These are phyloP conservation scores for Zoroaster sp. DNA, from an alignment of 53 echinoderm and acorn worm genomes.

Conservation along the genomic window DNA sequence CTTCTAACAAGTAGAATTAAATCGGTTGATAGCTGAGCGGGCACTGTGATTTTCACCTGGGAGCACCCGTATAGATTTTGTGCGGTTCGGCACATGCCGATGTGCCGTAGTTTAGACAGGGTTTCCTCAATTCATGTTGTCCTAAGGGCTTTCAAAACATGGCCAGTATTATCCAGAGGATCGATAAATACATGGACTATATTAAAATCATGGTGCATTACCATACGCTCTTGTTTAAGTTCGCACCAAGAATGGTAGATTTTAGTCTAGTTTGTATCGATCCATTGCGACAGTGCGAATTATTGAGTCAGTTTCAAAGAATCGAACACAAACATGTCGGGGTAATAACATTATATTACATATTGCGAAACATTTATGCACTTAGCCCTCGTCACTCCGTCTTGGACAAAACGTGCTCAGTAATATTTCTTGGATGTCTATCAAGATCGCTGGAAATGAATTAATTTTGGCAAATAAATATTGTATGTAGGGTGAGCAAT, in stretches of 20 bases:
- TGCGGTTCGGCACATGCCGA: background rate
- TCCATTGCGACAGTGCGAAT: background rate
- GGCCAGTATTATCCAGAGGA: background rate
- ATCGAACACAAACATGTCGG: background rate
- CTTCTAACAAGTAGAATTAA: background rate
- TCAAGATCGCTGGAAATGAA: background rate
- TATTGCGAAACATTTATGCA: background rate
- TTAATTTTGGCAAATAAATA: background rate
- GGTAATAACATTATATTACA: background rate
- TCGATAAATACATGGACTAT: slow-evolving; percentile 13
- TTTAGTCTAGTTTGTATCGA: background rate
- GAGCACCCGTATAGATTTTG: background rate
- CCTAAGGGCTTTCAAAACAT: slow-evolving; percentile 19
- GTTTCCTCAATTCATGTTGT: background rate
- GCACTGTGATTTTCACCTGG: background rate
- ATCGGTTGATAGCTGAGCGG: background rate
- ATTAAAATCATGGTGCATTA: slow-evolving; percentile 21
- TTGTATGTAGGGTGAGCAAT: background rate
- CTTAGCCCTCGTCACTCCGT: background rate
- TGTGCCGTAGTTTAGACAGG: background rate
- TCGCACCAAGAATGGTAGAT: background rate
- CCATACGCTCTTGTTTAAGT: slow-evolving; percentile 11
- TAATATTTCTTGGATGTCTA: background rate
- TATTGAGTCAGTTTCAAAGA: background rate
- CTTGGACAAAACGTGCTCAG: background rate